Conservation (phyloP, 2,113 vertebrate genomes). For the Larimichthys crocea region DNA sequence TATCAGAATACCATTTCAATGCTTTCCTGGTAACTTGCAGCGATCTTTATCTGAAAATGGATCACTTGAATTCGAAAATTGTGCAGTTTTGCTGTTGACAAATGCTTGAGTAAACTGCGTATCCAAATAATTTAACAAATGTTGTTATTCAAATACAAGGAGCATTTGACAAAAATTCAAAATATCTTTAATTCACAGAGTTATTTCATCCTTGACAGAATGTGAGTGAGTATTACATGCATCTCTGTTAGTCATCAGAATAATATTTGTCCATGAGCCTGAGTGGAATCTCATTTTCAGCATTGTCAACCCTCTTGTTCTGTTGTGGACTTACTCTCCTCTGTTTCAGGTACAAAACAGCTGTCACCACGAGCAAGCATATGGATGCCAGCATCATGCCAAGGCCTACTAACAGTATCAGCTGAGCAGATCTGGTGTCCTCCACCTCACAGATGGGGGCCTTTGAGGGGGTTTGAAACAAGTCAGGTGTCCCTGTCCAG, state of each 20-base stretch:
- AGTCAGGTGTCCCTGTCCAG: constrained; percentile 52
- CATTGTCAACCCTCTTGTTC: constrained; percentile 16
- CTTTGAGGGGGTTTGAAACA: constrained; percentile 47
- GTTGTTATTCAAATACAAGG: constrained; percentile 46
- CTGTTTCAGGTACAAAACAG: constrained; percentile 69
- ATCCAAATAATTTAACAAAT: constrained; percentile 29
- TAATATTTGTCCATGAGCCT: constrained; percentile 74
- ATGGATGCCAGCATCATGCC: constrained; percentile 70
- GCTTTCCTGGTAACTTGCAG: not conserved
- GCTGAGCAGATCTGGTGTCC: constrained; percentile 38
- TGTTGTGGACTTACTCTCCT: constrained; percentile 38
- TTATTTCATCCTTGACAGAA: constrained; percentile 52
- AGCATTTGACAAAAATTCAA: constrained; percentile 47
- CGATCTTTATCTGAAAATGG: constrained; percentile 30
- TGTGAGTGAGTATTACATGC: constrained; percentile 52
- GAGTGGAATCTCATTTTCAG: constrained; percentile 76
- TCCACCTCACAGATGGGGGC: constrained; percentile 56
- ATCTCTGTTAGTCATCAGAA: constrained; percentile 66
- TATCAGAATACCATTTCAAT: constrained; percentile 25
- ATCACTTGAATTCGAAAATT: constrained; percentile 22
- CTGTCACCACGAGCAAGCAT: constrained; percentile 66
- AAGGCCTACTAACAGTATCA: constrained; percentile 68
- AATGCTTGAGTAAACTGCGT: constrained; percentile 20
- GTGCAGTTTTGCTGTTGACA: constrained; percentile 20
- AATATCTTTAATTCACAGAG: constrained; percentile 52